phyloP scores from a whole-genome alignment of 2,888 invertebrate genomes.

The Microctonus aethiopoides region DNA sequence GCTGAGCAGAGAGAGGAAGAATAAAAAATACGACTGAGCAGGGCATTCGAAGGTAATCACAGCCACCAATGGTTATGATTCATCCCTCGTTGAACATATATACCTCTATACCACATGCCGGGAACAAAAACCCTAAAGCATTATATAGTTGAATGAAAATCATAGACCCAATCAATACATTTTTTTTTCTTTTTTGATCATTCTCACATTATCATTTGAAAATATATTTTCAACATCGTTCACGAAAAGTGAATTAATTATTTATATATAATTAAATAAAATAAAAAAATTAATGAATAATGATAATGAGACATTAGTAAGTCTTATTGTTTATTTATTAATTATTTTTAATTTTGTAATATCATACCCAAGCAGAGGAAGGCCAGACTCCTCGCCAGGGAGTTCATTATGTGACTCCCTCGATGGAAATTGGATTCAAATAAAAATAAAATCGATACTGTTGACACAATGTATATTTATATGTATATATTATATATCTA shows the following conservation, averaged over 20 bases:
- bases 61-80: slow-evolving; percentile 22
- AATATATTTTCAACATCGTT: too few species aligned
- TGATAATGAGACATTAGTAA: too few species aligned
- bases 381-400: slow-evolving; percentile 37
- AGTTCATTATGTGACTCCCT: slow-evolving; percentile 38
- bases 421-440: slow-evolving; percentile 12
- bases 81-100: slow-evolving; percentile 26
- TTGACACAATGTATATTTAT: not conserved
- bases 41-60: slow-evolving; percentile 22
- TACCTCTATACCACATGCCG: slow-evolving; percentile 3
- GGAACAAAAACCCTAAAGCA: slow-evolving; percentile 24
- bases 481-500: too few species aligned
- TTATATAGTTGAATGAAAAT: slow-evolving; percentile 9
- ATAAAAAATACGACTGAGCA: slow-evolving; percentile 6
- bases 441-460: not conserved
- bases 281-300: too few species aligned
- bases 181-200: not conserved
- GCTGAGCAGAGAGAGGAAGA: not conserved
- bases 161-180: slow-evolving; percentile 27
- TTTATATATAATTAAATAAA: too few species aligned
- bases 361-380: slow-evolving; percentile 40
- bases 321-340: too few species aligned
- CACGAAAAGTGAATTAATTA: too few species aligned
- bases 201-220: too few species aligned
- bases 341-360: not conserved